Evolutionary conservation across 2,888 invertebrate species (phyloP).

Genomic region (Tenthredo livida): DNA sequence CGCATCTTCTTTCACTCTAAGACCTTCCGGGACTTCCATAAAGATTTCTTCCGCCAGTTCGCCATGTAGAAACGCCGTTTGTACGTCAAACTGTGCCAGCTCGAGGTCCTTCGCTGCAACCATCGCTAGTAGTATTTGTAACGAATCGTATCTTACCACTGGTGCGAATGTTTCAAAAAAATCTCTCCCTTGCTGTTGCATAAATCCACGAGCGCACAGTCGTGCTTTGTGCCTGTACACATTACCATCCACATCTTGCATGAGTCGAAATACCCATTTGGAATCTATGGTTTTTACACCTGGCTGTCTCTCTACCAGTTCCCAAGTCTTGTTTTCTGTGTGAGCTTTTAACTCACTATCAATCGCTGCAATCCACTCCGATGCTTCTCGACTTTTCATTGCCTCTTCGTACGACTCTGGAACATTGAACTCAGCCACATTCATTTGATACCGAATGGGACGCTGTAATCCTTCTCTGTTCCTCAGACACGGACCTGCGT

Average conservation of each 20-base stretch:
- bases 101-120: slow-evolving; percentile 12
- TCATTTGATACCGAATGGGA: neutral
- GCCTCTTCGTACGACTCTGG: slow-evolving; percentile 36
- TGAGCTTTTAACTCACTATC: slow-evolving; percentile 54
- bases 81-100: slow-evolving; percentile 19
- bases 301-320: neutral
- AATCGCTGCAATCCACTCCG: neutral
- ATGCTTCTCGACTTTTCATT: neutral
- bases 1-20: neutral
- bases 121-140: slow-evolving; percentile 22
- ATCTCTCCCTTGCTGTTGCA: neutral
- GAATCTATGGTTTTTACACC: slow-evolving; percentile 39
- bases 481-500: neutral
- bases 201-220: slow-evolving; percentile 51
- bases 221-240: slow-evolving; percentile 47
- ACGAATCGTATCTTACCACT: slow-evolving; percentile 25
- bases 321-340: slow-evolving; percentile 49
- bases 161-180: slow-evolving; percentile 17
- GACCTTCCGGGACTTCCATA: slow-evolving; percentile 43
- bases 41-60: slow-evolving; percentile 5
- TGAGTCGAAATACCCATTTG: slow-evolving; percentile 47
- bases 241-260: neutral
- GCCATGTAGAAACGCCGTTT: slow-evolving; percentile 35
- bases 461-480: neutral
- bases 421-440: neutral